These are phyloP conservation scores for Clytia hemisphaerica DNA, from an alignment of 30 jellyfish, hydroid and myxozoan genomes.

Conservation along the genomic window DNA sequence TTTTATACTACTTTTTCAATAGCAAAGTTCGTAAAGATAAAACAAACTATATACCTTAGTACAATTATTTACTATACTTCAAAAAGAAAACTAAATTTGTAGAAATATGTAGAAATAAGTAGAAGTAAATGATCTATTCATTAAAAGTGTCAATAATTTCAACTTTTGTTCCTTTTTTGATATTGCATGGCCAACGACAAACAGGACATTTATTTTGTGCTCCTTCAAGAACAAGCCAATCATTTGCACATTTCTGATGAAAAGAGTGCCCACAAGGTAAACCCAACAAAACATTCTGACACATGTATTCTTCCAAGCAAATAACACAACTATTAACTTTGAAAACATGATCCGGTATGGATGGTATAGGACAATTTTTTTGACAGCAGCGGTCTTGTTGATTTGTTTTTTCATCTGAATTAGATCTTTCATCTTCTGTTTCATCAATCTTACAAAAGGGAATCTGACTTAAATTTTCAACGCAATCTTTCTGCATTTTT, in stretches of 20 bases:
- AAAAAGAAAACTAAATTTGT: too few species aligned
- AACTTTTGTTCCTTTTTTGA: constrained; percentile 26
- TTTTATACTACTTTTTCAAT: too few species aligned
- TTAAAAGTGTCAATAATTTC: constrained; percentile 30
- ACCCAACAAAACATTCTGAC: constrained; percentile 53
- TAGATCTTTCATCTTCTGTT: neutral
- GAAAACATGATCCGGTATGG: constrained; percentile 24
- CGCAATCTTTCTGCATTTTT: neutral
- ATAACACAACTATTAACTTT: constrained; percentile 50
- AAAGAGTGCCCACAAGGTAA: constrained; percentile 88
- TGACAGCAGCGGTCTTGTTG: neutral
- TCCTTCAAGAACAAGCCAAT: constrained; percentile 52
- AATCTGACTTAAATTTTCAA: neutral
- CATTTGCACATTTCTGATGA: constrained; percentile 61
- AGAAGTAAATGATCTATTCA: too few species aligned
- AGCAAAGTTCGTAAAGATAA: too few species aligned
- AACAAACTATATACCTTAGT: too few species aligned
- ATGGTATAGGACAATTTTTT: constrained; percentile 18
- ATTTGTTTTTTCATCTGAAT: constrained; percentile 3
- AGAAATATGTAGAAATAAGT: too few species aligned
- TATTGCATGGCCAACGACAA: constrained; percentile 87
- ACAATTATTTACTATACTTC: too few species aligned
- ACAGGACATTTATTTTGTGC: constrained; percentile 65
- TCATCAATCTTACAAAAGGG: neutral
- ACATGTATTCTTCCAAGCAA: constrained; percentile 58